Percentiles rank a stretch among this genome's conserved stretches.
These are phyloP conservation scores for Mycetomoellerius zeteki DNA, from an alignment of 1,140 invertebrate species.

Conservation along the genomic window DNA sequence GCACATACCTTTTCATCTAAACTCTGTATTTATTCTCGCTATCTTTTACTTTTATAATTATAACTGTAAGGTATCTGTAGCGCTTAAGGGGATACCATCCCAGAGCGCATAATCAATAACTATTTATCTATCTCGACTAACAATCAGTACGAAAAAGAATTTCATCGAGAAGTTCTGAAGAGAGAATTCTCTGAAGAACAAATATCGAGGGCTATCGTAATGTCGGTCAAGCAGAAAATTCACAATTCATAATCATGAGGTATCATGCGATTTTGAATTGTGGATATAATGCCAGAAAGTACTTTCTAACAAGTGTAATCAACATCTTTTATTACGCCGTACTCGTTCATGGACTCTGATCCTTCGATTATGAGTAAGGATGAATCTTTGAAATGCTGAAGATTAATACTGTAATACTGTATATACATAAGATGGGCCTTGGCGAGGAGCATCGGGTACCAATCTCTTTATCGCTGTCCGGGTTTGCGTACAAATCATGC, in stretches of 20 bases:
- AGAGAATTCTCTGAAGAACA: background rate
- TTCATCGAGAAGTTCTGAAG: background rate
- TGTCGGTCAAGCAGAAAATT: background rate
- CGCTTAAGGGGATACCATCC: too few relatives aligned
- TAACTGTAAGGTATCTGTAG: too few relatives aligned
- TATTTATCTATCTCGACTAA: background rate
- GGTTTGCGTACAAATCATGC: constrained; percentile 33
- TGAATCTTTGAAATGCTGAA: constrained; percentile 24
- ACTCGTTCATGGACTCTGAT: constrained; percentile 10
- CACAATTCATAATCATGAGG: constrained; percentile 14
- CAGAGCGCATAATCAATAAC: too few relatives aligned
- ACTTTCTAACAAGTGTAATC: constrained; percentile 41
- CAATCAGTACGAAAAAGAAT: background rate
- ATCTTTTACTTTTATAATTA: too few relatives aligned
- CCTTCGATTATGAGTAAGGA: background rate
- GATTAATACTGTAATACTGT: background rate
- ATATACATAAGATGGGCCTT: constrained; percentile 16
- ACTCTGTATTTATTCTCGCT: too few relatives aligned
- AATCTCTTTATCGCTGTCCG: constrained; percentile 40
- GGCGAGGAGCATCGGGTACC: background rate
- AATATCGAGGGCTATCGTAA: background rate
- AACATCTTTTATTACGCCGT: constrained; percentile 30
- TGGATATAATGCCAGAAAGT: constrained; percentile 4
- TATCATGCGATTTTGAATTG: constrained; percentile 34
- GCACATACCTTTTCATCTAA: too few relatives aligned